Conservation (phyloP, 2,113 vertebrate genomes). For the Sorex araneus region DNA sequence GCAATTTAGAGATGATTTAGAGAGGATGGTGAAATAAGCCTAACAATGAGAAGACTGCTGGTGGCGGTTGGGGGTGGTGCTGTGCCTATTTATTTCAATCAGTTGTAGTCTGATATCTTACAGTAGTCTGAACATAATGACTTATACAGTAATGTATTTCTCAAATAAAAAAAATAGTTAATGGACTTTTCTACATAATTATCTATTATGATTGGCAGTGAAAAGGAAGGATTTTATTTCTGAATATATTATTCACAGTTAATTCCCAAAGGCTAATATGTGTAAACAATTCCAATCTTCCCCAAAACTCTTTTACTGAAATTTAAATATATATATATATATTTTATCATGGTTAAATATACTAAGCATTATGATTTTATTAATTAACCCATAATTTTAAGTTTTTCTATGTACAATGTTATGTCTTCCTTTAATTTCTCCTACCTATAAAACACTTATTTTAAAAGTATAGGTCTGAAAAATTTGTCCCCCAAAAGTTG, state of each 20-base stretch:
- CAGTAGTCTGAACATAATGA: background rate
- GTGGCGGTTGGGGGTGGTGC: too few species aligned
- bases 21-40: background rate
- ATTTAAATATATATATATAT: conserved; percentile 49
- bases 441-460: too few species aligned
- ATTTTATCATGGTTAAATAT: conserved; percentile 46
- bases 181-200: conserved; percentile 44
- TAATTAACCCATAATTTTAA: too few species aligned
- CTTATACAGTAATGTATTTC: conserved; percentile 39
- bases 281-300: conserved; percentile 28
- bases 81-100: background rate
- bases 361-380: background rate
- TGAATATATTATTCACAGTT: conserved; percentile 49
- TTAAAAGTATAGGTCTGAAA: background rate
- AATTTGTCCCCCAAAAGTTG: background rate
- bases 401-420: too few species aligned
- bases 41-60: background rate
- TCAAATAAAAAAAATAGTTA: conserved; percentile 56
- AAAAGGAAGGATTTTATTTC: conserved; percentile 51
- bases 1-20: too few species aligned
- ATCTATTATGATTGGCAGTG: conserved; percentile 54
- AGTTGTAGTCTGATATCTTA: conserved; percentile 51
- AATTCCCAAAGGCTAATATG: conserved; percentile 36
- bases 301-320: conserved; percentile 46
- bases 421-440: too few species aligned